Evolutionary conservation across 1,140 invertebrate species (phyloP).

Genomic region (Zaprionus nigranus): DNA sequence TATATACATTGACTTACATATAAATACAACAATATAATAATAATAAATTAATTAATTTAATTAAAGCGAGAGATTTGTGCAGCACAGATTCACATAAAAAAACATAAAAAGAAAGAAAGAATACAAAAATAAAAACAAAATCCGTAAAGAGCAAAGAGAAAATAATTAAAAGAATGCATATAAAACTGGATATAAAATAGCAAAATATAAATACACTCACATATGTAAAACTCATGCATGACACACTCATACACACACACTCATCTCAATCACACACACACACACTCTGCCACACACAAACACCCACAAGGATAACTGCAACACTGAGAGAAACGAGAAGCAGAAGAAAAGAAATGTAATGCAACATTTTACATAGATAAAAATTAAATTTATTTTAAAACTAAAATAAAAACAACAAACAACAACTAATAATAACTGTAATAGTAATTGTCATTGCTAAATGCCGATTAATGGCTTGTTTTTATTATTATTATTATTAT

Average conservation of each 20-base stretch:
- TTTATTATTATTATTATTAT: conserved; percentile 53
- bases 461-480: conserved; percentile 46
- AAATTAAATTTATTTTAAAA: conserved; percentile 45
- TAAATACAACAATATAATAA: conserved; percentile 32
- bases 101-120: background rate
- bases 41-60: conserved; percentile 41
- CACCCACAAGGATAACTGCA: conserved; percentile 14
- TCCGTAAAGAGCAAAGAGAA: background rate
- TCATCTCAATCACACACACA: background rate
- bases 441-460: conserved; percentile 52
- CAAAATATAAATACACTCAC: conserved; percentile 41
- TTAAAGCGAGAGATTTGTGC: conserved; percentile 44
- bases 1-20: conserved; percentile 24
- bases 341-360: conserved; percentile 38
- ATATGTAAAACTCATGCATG: conserved; percentile 40
- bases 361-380: conserved; percentile 49
- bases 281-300: background rate
- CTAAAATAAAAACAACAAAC: conserved; percentile 27
- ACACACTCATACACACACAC: conserved; percentile 19
- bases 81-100: conserved; percentile 25
- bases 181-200: conserved; percentile 34
- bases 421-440: conserved; percentile 49
- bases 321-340: background rate
- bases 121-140: conserved; percentile 9
- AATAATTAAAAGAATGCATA: background rate